Percentiles rank a stretch among this genome's conserved stretches.
Evolutionary conservation across 37 sponge, comb jelly and placozoan species (phyloP).

Genomic region (Tethya wilhelma): DNA sequence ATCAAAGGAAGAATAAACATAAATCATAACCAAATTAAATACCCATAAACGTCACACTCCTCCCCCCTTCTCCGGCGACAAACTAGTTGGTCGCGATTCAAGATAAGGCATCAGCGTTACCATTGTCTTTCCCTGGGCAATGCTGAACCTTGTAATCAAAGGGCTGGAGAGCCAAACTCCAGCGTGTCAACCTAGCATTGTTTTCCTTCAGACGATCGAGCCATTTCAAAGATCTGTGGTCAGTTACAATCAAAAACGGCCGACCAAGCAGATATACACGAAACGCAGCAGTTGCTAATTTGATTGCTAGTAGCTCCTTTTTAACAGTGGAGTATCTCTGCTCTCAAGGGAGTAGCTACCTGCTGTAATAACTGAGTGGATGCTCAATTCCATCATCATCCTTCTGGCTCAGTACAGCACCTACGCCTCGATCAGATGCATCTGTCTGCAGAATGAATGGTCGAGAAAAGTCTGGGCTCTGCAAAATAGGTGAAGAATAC

Average conservation of each 20-base stretch:
- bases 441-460: slow-evolving; percentile 51
- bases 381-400: slow-evolving; percentile 31
- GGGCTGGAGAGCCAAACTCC: slow-evolving; percentile 49
- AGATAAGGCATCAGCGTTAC: too few relatives aligned
- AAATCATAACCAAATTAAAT: too few relatives aligned
- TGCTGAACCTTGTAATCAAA: slow-evolving; percentile 18
- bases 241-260: slow-evolving; percentile 34
- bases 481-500: slow-evolving; percentile 18
- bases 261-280: slow-evolving; percentile 45
- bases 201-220: slow-evolving; percentile 40
- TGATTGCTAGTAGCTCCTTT: slow-evolving; percentile 45
- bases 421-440: slow-evolving; percentile 57
- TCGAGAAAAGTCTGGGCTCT: slow-evolving; percentile 18
- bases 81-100: too few relatives aligned
- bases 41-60: too few relatives aligned
- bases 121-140: slow-evolving; percentile 30
- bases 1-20: too few relatives aligned
- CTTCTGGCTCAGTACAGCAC: slow-evolving; percentile 51
- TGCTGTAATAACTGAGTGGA: slow-evolving; percentile 35
- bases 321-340: slow-evolving; percentile 31
- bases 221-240: slow-evolving; percentile 42
- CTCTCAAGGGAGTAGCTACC: slow-evolving; percentile 44
- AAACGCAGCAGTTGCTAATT: slow-evolving; percentile 23
- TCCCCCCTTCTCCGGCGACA: too few relatives aligned
- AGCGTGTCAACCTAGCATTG: slow-evolving; percentile 30